Conservation (phyloP, 2,888 invertebrate genomes). For the Syrphus vitripennis region DNA sequence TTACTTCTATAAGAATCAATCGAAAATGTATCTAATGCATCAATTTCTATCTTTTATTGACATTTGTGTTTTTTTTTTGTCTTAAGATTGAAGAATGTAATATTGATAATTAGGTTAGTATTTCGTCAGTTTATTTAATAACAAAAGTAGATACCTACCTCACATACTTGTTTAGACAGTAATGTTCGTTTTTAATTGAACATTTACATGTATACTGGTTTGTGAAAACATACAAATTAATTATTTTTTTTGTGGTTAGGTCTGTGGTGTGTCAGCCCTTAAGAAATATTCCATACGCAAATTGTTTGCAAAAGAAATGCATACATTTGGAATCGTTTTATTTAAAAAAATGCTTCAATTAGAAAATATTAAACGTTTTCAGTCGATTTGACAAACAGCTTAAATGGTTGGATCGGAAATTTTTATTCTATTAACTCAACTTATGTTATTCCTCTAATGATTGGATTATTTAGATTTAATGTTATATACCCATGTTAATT, state of each 20-base stretch:
- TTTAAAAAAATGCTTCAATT: no score
- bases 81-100: neutral
- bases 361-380: no score
- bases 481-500: no score
- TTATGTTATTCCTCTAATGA: no score
- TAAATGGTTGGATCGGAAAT: no score
- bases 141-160: neutral
- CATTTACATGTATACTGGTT: neutral
- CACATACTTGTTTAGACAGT: neutral
- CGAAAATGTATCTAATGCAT: neutral
- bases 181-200: neutral
- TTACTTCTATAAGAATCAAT: neutral
- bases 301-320: no score
- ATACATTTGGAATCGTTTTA: no score
- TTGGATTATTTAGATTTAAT: no score
- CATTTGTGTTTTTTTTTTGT: neutral
- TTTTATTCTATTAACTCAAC: no score
- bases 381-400: no score
- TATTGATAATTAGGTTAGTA: neutral
- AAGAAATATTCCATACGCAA: no score
- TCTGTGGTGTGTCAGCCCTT: neutral
- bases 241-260: neutral
- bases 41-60: neutral
- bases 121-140: constrained; percentile 1
- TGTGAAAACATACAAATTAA: neutral